Percentiles rank a stretch among this genome's conserved stretches.
Conservation (phyloP, 2,113 vertebrate genomes). For the Genyomyrus donnyi region DNA sequence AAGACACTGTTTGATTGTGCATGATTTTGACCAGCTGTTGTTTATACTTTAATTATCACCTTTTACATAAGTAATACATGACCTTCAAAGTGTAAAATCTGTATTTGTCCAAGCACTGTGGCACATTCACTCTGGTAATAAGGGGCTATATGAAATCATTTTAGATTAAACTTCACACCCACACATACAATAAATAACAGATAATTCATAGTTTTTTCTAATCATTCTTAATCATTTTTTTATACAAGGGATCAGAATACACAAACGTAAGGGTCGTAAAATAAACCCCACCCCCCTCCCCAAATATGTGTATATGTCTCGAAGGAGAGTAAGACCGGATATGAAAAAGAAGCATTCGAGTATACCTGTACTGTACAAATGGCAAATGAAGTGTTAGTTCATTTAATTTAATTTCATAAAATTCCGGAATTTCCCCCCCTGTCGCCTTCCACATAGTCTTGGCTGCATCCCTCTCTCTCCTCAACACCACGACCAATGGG, state of each 20-base stretch:
- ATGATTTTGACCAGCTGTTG: not conserved
- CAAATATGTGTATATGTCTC: not conserved
- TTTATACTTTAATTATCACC: not conserved
- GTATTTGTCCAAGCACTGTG: not conserved
- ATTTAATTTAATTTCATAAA: not conserved
- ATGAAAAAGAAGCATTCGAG: not conserved
- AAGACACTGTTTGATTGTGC: not conserved
- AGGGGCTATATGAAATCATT: not conserved
- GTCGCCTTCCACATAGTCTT: not conserved
- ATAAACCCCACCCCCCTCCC: not conserved
- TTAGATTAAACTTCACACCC: not conserved
- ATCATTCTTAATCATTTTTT: not conserved
- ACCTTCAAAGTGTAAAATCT: not conserved
- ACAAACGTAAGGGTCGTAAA: not conserved
- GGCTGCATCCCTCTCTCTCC: constrained; percentile 39
- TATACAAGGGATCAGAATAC: not conserved
- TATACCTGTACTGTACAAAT: not conserved
- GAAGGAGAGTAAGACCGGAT: not conserved
- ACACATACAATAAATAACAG: not conserved
- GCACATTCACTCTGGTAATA: not conserved
- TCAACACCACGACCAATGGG: constrained; percentile 53
- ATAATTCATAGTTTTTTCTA: not conserved
- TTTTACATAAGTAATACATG: not conserved
- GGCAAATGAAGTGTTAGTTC: not conserved
- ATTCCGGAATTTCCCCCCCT: not conserved